Base-by-base conservation (phyloP, 2,113 vertebrate genomes). In the Excalfactoria chinensis region DNA sequence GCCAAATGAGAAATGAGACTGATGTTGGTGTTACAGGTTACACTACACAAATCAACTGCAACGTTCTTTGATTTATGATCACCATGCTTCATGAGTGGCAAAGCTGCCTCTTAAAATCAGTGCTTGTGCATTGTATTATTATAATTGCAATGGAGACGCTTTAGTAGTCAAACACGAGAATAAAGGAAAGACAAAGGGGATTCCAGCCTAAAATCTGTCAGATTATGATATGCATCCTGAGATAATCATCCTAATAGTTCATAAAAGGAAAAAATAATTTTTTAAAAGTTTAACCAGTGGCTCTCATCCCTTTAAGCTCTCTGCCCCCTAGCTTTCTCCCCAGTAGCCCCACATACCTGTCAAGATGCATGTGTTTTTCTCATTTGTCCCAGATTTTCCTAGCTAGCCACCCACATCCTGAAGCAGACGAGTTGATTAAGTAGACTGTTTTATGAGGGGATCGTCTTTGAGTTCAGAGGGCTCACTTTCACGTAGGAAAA, bases 31-130 rank as follows among this genome's bases (percentile, higher is more conserved):
- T 37, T 84, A 22, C 37, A 35, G 28, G 19, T 82, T 79, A 14
- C 11, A 59, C 37, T 18, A n/a, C 21, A 56, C 56, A 85, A 76
- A 76, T 63, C 43, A 46, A 1, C 82, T 67, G 15, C 51, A 58
- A 8, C 10, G 43, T 63, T 73, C 73, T 89, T 75, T 76, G 74
- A 79, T 92, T 96, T 90, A 71, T 0, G 17, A 28, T 69, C 41
- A 19, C 35, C 2, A 0, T 87, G 68, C 44, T 22, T 92, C 32
- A 5, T n/a, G 60, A 89, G 66, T 75, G 79, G 67, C 64, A 81
- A 77, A 79, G n/a, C 23, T 94, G 71, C 44, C 56, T 93, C 87
- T 89, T 74, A 70, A 85, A 91, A 84, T 95, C 41, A 70, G 59
- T 91, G 46, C 26, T 28, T 74, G 3, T 32, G 17, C 7, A 0